Percentiles rank a stretch among this genome's conserved stretches.
These are phyloP conservation scores for Dione vanillae DNA, from an alignment of 2,888 invertebrate genomes.

Conservation along the genomic window DNA sequence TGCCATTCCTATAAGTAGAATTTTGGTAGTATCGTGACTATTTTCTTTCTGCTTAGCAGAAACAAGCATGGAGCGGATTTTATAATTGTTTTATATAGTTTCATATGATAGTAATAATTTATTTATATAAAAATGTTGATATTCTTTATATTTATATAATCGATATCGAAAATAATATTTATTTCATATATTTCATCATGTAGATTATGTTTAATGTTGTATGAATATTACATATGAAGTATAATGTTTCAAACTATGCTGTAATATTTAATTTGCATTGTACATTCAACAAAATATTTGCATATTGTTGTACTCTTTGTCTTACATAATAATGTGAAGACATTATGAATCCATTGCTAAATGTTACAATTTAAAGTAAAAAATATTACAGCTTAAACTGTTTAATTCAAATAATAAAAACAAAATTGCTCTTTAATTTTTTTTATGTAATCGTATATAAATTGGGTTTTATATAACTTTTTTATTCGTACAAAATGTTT, in stretches of 20 bases:
- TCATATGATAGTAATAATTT: no score
- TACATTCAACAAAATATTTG: conserved; percentile 1
- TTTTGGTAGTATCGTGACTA: no score
- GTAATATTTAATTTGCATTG: conserved; percentile 1
- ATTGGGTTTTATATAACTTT: background rate
- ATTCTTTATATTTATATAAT: no score
- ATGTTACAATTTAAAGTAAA: background rate
- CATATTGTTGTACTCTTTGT: background rate
- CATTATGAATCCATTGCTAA: background rate
- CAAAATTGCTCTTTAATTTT: background rate
- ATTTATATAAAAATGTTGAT: no score
- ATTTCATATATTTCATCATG: background rate
- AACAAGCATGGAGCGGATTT: no score
- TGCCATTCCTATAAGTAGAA: no score
- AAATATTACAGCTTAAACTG: background rate
- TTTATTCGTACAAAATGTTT: background rate
- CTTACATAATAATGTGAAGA: background rate
- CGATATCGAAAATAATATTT: no score
- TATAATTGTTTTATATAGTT: no score
- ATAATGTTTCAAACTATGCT: background rate
- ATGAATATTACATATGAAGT: conserved; percentile 5
- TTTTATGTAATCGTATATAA: background rate
- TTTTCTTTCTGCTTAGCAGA: no score
- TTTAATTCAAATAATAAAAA: background rate
- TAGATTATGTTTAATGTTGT: background rate